Base-by-base conservation (phyloP, 1,140 invertebrate species). In the Elysia chlorotica region DNA sequence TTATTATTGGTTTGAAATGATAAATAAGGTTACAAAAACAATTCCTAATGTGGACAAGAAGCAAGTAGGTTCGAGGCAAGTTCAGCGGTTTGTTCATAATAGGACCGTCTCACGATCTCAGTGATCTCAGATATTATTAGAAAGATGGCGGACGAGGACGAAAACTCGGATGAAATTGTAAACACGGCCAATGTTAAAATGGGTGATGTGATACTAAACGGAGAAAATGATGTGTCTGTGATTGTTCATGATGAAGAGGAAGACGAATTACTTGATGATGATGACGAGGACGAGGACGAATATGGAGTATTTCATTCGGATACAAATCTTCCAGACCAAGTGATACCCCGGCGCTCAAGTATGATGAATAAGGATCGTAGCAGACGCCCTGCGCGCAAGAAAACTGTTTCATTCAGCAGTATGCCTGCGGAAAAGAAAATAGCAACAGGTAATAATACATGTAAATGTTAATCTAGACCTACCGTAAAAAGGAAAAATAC, bases 371-470 rank as follows among this genome's bases (percentile, higher is more conserved):
- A 81, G 72, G 79, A 81, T 78, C 78, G 73, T 30, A 76, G 74
- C 65, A 76, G 80, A 73, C 78, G 78, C 74, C 73, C 78, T 31
- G 79, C 66, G 28, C 73, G 83, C 36, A 86, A 86, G 78, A 87
- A 87, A 76, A 85, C 85, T 14, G 85, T 87, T 30, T 86, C 84
- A 6, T 87, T 87, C 66, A 85, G 83, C 67, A 83, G 83, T 36
- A 86, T 85, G 83, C 73, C 73, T 1, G 82, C 78, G 2, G 87
- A 89, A 67, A 86, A 85, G 68, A 88, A 88, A 78, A 87, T 89
- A 71, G 86, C 88, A 53, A 89, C 88, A 79, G 88, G 88, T 89
- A 75, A 79, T n/a, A n/a, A n/a, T n/a, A n/a, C n/a, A n/a, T n/a
- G n/a, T n/a, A n/a, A n/a, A n/a, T n/a, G n/a, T n/a, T n/a, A n/a